Base-by-base conservation (phyloP, 1,140 invertebrate genomes). In the Drosophila arawakana region DNA sequence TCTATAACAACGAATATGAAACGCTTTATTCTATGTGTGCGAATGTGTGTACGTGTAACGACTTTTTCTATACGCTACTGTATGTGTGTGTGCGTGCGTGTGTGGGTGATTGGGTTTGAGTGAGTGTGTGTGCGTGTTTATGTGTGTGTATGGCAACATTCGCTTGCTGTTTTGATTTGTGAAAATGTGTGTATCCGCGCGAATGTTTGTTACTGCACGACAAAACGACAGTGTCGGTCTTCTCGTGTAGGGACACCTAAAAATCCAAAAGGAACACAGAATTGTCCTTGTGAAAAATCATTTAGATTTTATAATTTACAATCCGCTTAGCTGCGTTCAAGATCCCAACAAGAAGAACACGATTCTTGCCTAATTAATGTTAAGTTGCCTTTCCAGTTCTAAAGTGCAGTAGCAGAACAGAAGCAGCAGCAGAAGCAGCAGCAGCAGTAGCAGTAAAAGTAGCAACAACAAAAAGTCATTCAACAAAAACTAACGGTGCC, bases 111-210 rank as follows among this genome's bases (percentile, higher is more conserved):
- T 79, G 58, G 47, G 43, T 57, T 71, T 46, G 41, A 55, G 55
- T 68, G 54, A 61, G 50, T 72, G 59, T 25, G 25, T 57, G 70
- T 59, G 37, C 68, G 70, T 10, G 37, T 60, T 66, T 52, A 55
- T 44, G 58, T 62, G 76, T 58, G 66, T 88, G 68, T 77, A 69
- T 76, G 58, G 46, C 46, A 76, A 82, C 66, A 76, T 80, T 88
- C 80, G 76, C 88, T 88, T 88, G 79, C 80, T 88, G 89, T 86
- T 83, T 88, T 88, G 84, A 88, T 88, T 88, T 88, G 81, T 88
- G 84, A 89, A 88, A 89, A 89, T 89, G 84, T 88, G 84, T 88
- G 84, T 88, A 89, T 88, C 78, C 65, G 57, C 78, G 78, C 81
- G 70, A 88, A 89, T 84, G 72, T 82, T 54, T 79, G 68, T 46